A percentile compares a stretch with the other conserved stretches of the same genome.
Evolutionary conservation across 2,888 invertebrate species (phyloP).

Genomic region (Hydroisotoma schaefferi): DNA sequence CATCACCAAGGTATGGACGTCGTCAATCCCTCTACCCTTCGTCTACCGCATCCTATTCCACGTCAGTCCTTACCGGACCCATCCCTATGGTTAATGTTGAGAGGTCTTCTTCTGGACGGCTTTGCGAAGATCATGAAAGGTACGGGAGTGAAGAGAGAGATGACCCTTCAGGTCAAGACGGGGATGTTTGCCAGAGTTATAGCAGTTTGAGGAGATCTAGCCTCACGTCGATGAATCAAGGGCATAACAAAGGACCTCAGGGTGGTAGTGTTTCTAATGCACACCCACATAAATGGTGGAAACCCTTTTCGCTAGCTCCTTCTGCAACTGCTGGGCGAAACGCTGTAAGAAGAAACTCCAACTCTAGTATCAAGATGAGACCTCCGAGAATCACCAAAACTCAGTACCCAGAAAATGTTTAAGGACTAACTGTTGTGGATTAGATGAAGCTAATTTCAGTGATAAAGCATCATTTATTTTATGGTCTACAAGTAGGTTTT

Average conservation of each 20-base stretch:
- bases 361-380: constrained; percentile 28
- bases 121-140: not conserved
- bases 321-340: constrained; percentile 21
- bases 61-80: constrained; percentile 21
- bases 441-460: too few species aligned
- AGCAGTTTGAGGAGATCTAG: constrained; percentile 43
- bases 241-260: constrained; percentile 6
- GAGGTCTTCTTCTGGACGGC: not conserved
- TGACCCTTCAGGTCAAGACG: constrained; percentile 27
- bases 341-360: constrained; percentile 27
- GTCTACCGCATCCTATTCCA: constrained; percentile 27
- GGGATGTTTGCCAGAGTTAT: constrained; percentile 33
- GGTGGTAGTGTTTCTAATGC: constrained; percentile 7
- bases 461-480: too few species aligned
- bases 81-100: not conserved
- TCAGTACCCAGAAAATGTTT: constrained; percentile 47
- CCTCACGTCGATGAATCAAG: constrained; percentile 34
- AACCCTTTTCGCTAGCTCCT: constrained; percentile 46
- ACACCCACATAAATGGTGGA: constrained; percentile 47
- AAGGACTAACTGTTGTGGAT: too few species aligned
- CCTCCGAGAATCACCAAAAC: constrained; percentile 43
- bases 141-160: constrained; percentile 21
- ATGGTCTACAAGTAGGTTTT: too few species aligned
- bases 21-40: constrained; percentile 32
- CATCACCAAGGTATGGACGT: constrained; percentile 27